These are phyloP conservation scores for Troglohyphantes excavatus DNA, from an alignment of 2,888 invertebrate species.

Conservation along the genomic window DNA sequence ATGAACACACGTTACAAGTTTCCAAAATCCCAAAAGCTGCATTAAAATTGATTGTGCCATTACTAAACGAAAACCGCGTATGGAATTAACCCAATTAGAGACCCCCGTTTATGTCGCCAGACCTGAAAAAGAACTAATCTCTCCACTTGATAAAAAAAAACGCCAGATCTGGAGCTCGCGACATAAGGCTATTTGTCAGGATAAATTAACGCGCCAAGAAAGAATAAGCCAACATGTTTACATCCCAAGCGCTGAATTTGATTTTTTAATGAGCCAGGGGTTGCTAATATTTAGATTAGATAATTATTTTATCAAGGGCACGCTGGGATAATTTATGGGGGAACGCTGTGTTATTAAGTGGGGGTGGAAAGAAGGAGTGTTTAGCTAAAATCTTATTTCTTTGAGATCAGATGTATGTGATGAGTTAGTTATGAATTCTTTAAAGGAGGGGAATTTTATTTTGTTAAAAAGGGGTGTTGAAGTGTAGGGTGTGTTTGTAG, in stretches of 20 bases:
- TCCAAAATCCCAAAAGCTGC: constrained; percentile 5
- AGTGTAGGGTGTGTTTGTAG: too few species aligned
- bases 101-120: neutral
- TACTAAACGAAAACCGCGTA: constrained; percentile 9
- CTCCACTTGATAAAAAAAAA: neutral
- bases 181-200: neutral
- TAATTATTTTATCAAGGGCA: constrained; percentile 17
- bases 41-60: constrained; percentile 5
- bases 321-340: constrained; percentile 15
- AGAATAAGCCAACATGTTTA: constrained; percentile 31
- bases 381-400: constrained; percentile 8
- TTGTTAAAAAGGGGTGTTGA: too few species aligned
- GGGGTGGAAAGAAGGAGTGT: neutral
- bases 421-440: neutral
- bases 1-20: neutral
- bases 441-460: neutral
- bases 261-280: neutral
- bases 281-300: constrained; percentile 36
- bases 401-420: neutral
- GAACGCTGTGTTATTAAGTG: neutral
- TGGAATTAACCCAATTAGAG: constrained; percentile 6
- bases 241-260: neutral
- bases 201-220: constrained; percentile 16
- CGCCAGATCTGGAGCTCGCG: neutral
- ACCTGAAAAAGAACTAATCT: constrained; percentile 1